These are phyloP conservation scores for Pseudorhombus dupliciocellatus DNA, from an alignment of 2,113 vertebrate genomes.

Conservation along the genomic window DNA sequence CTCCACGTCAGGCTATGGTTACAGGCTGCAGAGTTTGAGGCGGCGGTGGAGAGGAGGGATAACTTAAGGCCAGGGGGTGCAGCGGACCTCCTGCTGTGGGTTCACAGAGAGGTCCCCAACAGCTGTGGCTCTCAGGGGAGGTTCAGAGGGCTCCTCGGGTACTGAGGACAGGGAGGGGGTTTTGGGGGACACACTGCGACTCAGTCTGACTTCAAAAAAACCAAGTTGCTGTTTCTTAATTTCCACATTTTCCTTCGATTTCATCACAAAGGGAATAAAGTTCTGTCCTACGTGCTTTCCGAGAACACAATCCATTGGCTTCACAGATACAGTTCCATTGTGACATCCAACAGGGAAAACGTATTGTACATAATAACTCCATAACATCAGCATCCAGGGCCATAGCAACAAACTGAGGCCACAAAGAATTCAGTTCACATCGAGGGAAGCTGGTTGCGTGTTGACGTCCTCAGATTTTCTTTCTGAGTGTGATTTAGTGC, in stretches of 20 bases:
- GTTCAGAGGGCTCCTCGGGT: conserved; percentile 48
- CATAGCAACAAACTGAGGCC: not conserved
- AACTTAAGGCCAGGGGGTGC: conserved; percentile 49
- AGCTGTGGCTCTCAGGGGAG: conserved; percentile 77
- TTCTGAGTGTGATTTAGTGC: not conserved
- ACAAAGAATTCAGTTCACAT: not conserved
- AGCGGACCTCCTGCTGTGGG: conserved; percentile 71
- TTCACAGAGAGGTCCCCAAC: conserved; percentile 80
- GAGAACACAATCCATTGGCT: not conserved
- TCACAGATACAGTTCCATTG: no score
- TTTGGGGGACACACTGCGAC: conserved; percentile 51
- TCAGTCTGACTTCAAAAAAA: conserved; percentile 66
- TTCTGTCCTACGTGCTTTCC: not conserved
- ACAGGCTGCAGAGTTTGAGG: conserved; percentile 59
- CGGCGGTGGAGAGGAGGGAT: conserved; percentile 39
- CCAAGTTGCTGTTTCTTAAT: conserved; percentile 49
- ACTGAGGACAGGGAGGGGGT: not conserved
- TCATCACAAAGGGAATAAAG: conserved; percentile 1
- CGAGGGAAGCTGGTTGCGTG: not conserved
- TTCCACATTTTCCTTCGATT: conserved; percentile 48
- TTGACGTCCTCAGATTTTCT: not conserved
- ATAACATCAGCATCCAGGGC: not conserved
- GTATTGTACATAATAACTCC: not conserved
- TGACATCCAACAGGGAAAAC: not conserved
- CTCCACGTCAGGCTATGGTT: conserved; percentile 74